A percentile compares a stretch with the other conserved stretches of the same genome.
phyloP scores from a whole-genome alignment of 2,888 invertebrate genomes.

The Dryocosmus kuriphilus region DNA sequence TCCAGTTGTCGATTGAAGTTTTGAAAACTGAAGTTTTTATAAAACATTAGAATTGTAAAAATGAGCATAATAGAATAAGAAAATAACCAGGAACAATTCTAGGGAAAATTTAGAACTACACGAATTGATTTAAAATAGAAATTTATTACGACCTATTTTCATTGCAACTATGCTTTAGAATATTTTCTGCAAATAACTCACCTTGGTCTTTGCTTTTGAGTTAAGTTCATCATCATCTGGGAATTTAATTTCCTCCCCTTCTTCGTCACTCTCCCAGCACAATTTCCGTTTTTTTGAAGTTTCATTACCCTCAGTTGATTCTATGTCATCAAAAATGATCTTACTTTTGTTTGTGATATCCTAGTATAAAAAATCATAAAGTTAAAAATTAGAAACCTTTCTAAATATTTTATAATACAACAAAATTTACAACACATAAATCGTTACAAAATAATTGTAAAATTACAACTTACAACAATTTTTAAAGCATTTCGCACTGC shows the following conservation, averaged over 20 bases:
- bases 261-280: conserved; percentile 78
- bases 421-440: background rate
- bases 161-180: too few species aligned
- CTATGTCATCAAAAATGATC: conserved; percentile 82
- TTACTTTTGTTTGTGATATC: conserved; percentile 81
- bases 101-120: too few species aligned
- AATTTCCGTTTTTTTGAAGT: conserved; percentile 51
- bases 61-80: too few species aligned
- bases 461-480: conserved; percentile 79
- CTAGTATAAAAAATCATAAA: conserved; percentile 61
- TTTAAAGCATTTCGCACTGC: conserved; percentile 83
- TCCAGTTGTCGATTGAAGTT: conserved; percentile 86
- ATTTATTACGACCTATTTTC: background rate
- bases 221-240: conserved; percentile 70
- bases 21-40: conserved; percentile 80
- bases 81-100: too few species aligned
- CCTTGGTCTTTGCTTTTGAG: conserved; percentile 83
- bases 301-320: conserved; percentile 53
- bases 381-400: background rate
- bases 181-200: conserved; percentile 77
- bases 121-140: conserved; percentile 18
- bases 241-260: conserved; percentile 81
- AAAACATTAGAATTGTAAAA: background rate
- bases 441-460: background rate
- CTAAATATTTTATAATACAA: too few species aligned